A percentile compares a stretch with the other conserved stretches of the same genome.
These are phyloP conservation scores for Xiphorhynchus elegans DNA, from an alignment of 2,113 vertebrate species.

Conservation along the genomic window DNA sequence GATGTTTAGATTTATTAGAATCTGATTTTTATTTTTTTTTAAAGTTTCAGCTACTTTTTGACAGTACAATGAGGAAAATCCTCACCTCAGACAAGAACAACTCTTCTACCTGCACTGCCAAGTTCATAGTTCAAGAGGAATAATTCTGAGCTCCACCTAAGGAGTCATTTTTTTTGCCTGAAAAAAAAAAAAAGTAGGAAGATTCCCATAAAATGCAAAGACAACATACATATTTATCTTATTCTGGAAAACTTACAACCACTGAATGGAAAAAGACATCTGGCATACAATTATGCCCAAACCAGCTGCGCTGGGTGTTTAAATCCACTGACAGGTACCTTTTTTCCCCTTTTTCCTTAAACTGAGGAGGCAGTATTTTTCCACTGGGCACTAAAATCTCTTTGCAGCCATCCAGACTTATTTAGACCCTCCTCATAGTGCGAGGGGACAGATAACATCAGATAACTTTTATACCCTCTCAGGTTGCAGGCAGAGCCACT, in stretches of 20 bases:
- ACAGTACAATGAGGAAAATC: neutral
- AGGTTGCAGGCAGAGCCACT: fast-evolving
- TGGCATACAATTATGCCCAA: neutral
- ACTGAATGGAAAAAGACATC: neutral
- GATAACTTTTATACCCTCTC: neutral
- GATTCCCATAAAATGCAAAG: neutral
- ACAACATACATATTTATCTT: conserved; percentile 26
- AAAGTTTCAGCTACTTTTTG: neutral
- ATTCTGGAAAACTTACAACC: neutral
- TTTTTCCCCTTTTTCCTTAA: neutral
- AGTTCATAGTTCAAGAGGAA: neutral
- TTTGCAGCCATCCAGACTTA: neutral
- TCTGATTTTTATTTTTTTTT: too few relatives aligned
- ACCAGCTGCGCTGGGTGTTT: neutral
- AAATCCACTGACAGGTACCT: neutral
- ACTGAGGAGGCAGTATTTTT: neutral
- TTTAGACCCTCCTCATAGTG: neutral
- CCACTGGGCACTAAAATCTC: neutral
- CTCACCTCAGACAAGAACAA: neutral
- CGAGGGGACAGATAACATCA: neutral
- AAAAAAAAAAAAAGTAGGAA: neutral
- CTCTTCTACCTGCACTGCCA: neutral
- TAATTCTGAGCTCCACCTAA: neutral
- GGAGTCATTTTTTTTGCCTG: neutral
- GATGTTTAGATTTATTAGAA: neutral